Conservation (phyloP, 2,888 invertebrate species). For the Mesodorylaimus sp. region DNA sequence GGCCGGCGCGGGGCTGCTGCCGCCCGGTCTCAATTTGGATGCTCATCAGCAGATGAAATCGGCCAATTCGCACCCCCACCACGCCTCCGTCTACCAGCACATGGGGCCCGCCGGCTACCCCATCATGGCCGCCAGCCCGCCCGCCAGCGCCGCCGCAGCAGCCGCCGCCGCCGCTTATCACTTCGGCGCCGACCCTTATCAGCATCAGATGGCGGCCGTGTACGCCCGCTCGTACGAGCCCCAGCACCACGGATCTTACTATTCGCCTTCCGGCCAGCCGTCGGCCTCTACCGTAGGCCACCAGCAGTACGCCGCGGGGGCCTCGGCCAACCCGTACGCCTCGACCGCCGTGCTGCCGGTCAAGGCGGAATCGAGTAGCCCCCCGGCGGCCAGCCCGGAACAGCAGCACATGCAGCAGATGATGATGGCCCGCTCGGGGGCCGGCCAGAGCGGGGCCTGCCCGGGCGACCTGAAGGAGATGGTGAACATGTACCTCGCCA, state of each 20-base stretch:
- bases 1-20: neutral
- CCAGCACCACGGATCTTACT: neutral
- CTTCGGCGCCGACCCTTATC: neutral
- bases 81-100: neutral
- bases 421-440: neutral
- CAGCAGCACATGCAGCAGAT: neutral
- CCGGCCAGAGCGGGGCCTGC: no score
- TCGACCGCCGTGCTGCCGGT: neutral
- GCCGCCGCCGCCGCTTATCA: neutral
- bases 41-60: neutral
- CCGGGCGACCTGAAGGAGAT: neutral
- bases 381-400: neutral
- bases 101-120: neutral
- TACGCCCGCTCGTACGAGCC: neutral
- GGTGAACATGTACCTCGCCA: neutral
- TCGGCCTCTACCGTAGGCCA: neutral
- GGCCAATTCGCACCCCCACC: neutral
- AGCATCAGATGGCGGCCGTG: neutral
- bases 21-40: neutral
- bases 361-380: constrained; percentile 1
- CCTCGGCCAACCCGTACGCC: neutral
- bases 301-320: neutral
- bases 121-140: neutral
- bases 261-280: no score
- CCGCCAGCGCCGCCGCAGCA: neutral